Percentiles rank a stretch among this genome's conserved stretches.
Evolutionary conservation across 2,888 invertebrate species (phyloP).

Genomic region (Parnassius glacialis): DNA sequence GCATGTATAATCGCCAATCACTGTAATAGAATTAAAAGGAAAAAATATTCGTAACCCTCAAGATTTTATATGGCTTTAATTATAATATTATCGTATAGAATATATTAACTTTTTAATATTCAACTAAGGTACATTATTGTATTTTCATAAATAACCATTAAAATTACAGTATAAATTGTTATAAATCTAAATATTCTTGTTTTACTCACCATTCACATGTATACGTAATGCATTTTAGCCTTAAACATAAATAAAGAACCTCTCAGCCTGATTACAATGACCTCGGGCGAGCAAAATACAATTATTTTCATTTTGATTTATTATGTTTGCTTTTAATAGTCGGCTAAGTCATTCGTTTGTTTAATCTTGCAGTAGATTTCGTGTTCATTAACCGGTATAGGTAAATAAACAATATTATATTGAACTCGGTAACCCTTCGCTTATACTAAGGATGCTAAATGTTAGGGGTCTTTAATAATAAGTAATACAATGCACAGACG

Average conservation of each 20-base stretch:
- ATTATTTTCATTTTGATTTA: conserved; percentile 59
- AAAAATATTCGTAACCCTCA: no score
- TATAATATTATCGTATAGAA: no score
- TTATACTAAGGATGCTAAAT: conserved; percentile 24
- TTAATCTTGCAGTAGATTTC: conserved; percentile 22
- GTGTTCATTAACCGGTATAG: conserved; percentile 22
- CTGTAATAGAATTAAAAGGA: no score
- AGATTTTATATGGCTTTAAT: no score
- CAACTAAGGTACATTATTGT: conserved; percentile 6
- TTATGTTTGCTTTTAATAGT: conserved; percentile 41
- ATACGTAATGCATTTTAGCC: conserved; percentile 44
- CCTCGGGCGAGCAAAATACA: conserved; percentile 72
- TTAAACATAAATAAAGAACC: conserved; percentile 55
- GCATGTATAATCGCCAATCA: no score
- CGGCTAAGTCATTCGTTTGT: conserved; percentile 30
- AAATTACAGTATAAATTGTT: conserved; percentile 13
- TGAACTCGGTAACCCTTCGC: conserved; percentile 22
- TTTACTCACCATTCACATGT: conserved; percentile 28
- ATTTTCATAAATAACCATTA: conserved; percentile 21
- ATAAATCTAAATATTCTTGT: conserved; percentile 24
- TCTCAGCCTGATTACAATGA: conserved; percentile 66
- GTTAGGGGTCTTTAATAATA: conserved; percentile 39
- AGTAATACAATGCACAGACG: conserved; percentile 39
- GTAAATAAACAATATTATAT: conserved; percentile 17
- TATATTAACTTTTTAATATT: no score